Evolutionary conservation across 2,797 vertebrate genomes (phyloP).

Genomic region (Prunella strophiata): DNA sequence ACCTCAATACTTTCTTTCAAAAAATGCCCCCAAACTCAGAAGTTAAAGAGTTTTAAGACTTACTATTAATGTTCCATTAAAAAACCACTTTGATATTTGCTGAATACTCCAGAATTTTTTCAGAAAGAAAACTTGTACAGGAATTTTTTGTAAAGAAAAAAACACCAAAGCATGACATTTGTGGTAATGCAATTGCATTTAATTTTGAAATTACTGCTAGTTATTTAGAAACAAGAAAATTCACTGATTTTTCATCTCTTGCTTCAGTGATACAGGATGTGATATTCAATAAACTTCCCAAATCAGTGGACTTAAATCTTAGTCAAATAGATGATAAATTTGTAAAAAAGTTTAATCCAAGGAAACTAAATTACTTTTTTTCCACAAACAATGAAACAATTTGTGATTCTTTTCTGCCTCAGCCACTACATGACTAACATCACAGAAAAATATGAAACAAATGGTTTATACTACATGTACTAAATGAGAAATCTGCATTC

Average conservation of each 20-base stretch:
- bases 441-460: background rate
- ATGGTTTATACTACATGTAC: background rate
- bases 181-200: background rate
- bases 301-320: background rate
- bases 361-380: background rate
- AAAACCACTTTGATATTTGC: background rate
- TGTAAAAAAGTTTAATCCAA: background rate
- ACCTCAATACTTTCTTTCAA: background rate
- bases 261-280: background rate
- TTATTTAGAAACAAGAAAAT: background rate
- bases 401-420: background rate
- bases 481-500: background rate
- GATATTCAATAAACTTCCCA: background rate
- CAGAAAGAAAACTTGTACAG: background rate
- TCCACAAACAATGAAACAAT: background rate
- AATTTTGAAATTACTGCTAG: background rate
- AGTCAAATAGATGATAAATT: background rate
- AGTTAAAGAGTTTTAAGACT: background rate
- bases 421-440: background rate
- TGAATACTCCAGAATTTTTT: background rate
- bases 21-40: background rate
- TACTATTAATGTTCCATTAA: background rate
- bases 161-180: background rate
- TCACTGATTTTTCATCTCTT: background rate
- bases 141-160: background rate